These are phyloP conservation scores for Bombus confusus DNA, from an alignment of 1,140 invertebrate species.

Conservation along the genomic window DNA sequence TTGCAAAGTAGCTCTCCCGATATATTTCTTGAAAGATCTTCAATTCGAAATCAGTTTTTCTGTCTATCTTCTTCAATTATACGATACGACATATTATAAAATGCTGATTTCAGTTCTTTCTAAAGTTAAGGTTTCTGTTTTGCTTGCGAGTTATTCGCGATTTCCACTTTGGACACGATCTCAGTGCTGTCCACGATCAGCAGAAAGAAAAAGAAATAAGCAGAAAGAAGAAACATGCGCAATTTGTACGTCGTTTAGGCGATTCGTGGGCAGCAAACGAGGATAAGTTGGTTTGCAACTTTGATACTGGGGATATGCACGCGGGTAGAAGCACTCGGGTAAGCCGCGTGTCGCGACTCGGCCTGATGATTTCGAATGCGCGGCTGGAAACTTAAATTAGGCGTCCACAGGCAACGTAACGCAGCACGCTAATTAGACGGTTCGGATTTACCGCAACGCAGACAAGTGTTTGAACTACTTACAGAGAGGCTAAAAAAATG, in stretches of 20 bases:
- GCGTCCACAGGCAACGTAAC: conserved; percentile 32
- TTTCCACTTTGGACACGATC: too few species aligned
- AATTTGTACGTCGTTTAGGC: not conserved
- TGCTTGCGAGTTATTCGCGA: too few species aligned
- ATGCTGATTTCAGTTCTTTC: too few species aligned
- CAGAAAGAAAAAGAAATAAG: too few species aligned
- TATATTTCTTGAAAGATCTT: not conserved
- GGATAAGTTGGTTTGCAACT: not conserved
- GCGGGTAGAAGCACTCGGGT: too few species aligned
- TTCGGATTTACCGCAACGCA: conserved; percentile 32
- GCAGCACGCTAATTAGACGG: conserved; percentile 48
- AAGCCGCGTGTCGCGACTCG: conserved; percentile 15
- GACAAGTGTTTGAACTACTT: conserved; percentile 41
- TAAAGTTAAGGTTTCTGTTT: too few species aligned
- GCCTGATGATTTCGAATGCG: conserved; percentile 8
- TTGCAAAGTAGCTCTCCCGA: not conserved
- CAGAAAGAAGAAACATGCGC: not conserved
- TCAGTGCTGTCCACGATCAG: too few species aligned
- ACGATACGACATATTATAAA: too few species aligned
- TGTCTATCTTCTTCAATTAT: too few species aligned
- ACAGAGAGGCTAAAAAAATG: conserved; percentile 19
- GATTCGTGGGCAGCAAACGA: not conserved
- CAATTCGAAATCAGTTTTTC: not conserved
- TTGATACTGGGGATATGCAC: conserved; percentile 3
- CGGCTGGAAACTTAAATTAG: conserved; percentile 48